phyloP scores from a whole-genome alignment of 2,113 vertebrate species.

The Pluvianellus socialis region DNA sequence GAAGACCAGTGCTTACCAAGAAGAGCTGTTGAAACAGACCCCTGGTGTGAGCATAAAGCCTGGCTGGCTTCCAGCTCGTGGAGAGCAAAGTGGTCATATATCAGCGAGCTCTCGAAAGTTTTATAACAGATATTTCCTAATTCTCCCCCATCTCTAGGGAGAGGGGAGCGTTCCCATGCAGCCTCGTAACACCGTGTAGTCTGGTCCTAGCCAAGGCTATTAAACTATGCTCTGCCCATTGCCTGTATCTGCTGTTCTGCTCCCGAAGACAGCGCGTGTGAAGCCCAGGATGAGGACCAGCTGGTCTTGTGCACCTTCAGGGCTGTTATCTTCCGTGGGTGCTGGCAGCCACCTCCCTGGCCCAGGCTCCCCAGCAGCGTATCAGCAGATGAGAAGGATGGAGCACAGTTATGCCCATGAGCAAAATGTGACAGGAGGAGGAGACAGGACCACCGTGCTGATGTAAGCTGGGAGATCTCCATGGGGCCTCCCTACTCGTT shows the following conservation, averaged over 20 bases:
- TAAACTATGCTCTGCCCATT: background rate
- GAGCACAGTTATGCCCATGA: background rate
- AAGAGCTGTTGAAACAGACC: conserved; percentile 51
- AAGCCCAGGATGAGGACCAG: background rate
- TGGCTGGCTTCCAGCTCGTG: conserved; percentile 50
- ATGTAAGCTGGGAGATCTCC: background rate
- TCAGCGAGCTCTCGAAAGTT: conserved; percentile 59
- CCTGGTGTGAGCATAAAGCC: conserved; percentile 43
- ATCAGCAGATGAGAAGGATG: background rate
- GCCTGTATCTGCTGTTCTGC: background rate
- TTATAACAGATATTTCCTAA: conserved; percentile 62
- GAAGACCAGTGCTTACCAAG: conserved; percentile 48
- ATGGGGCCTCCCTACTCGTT: fast-evolving
- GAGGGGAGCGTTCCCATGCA: background rate
- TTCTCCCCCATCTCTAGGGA: conserved; percentile 39
- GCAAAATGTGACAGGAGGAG: background rate
- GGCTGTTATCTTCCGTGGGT: background rate
- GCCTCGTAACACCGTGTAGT: background rate
- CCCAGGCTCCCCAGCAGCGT: background rate
- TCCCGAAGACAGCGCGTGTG: background rate
- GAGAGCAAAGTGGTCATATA: conserved; percentile 30
- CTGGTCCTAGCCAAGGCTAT: background rate
- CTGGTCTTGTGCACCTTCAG: background rate
- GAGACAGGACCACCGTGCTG: background rate
- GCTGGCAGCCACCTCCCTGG: background rate